A percentile compares a stretch with the other conserved stretches of the same genome.
Evolutionary conservation across 2,888 invertebrate species (phyloP).

Genomic region (Nasonovia ribisnigri): DNA sequence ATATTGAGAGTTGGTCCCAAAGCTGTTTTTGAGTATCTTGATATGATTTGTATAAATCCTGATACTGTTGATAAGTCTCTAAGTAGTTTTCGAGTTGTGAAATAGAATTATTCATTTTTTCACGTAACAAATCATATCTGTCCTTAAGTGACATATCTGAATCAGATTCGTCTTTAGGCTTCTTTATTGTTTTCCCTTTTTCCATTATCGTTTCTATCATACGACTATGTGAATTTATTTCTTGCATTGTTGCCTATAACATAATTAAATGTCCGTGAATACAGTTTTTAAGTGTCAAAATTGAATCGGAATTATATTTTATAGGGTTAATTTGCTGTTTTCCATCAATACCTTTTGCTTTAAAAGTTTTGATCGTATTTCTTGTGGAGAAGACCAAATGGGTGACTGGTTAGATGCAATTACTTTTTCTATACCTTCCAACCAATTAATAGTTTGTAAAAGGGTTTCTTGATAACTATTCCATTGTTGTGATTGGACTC

Average conservation of each 20-base stretch:
- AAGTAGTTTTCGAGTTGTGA: slow-evolving; percentile 81
- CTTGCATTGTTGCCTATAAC: slow-evolving; percentile 82
- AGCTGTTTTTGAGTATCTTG: slow-evolving; percentile 92
- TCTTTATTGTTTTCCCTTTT: slow-evolving; percentile 79
- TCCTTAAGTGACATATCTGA: slow-evolving; percentile 81
- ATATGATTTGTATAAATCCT: slow-evolving; percentile 86
- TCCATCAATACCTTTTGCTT: slow-evolving; percentile 78
- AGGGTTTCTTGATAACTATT: slow-evolving; percentile 88
- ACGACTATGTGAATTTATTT: slow-evolving; percentile 89
- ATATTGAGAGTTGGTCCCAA: slow-evolving; percentile 86
- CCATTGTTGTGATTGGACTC: slow-evolving; percentile 85
- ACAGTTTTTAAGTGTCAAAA: not conserved
- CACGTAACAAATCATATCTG: slow-evolving; percentile 81
- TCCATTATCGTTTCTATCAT: slow-evolving; percentile 91
- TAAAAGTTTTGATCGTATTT: slow-evolving; percentile 84
- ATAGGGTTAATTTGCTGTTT: not conserved
- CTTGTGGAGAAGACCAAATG: slow-evolving; percentile 84
- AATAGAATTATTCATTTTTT: slow-evolving; percentile 78
- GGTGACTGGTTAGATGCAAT: slow-evolving; percentile 80
- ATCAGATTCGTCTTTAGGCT: slow-evolving; percentile 73
- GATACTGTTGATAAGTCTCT: slow-evolving; percentile 88
- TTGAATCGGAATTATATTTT: not conserved
- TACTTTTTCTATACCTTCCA: slow-evolving; percentile 86
- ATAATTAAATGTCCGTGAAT: slow-evolving; percentile 12
- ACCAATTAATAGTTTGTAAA: slow-evolving; percentile 86